These are phyloP conservation scores for Drosophila malerkotliana DNA, from an alignment of 1,140 invertebrate genomes.

Conservation along the genomic window DNA sequence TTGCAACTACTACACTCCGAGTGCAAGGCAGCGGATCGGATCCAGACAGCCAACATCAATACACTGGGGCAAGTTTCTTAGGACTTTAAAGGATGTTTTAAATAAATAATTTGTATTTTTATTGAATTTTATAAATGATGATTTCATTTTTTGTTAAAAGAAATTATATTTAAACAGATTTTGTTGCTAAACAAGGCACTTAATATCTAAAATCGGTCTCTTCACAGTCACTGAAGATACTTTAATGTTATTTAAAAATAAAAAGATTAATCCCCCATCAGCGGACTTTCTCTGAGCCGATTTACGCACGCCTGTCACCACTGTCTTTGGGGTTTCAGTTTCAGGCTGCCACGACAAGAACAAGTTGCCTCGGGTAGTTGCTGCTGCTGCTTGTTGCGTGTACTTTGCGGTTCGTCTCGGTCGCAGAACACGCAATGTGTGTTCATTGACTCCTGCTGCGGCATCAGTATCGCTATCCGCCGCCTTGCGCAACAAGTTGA, in stretches of 20 bases:
- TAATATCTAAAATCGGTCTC: background rate
- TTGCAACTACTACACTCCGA: slow-evolving; percentile 4
- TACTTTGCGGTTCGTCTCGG: slow-evolving; percentile 54
- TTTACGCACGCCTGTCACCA: slow-evolving; percentile 20
- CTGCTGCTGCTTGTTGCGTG: slow-evolving; percentile 38
- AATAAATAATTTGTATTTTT: too few species aligned
- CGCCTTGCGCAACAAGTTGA: slow-evolving; percentile 73
- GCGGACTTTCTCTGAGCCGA: slow-evolving; percentile 2
- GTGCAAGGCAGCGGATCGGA: slow-evolving; percentile 65
- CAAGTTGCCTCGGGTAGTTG: slow-evolving; percentile 52
- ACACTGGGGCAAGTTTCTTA: slow-evolving; percentile 31
- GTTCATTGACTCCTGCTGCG: slow-evolving; percentile 72
- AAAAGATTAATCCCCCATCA: background rate
- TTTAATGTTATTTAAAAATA: background rate
- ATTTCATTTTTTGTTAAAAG: too few species aligned
- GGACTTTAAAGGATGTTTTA: too few species aligned
- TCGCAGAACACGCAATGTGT: slow-evolving; percentile 76
- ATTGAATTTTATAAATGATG: too few species aligned
- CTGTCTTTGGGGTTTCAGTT: slow-evolving; percentile 65
- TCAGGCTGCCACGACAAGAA: slow-evolving; percentile 53
- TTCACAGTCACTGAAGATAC: background rate
- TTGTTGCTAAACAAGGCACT: too few species aligned
- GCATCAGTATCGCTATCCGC: slow-evolving; percentile 30
- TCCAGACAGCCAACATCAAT: slow-evolving; percentile 32
- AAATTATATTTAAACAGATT: too few species aligned